Conservation (phyloP, 2,113 vertebrate genomes). For the Narcine bancroftii region DNA sequence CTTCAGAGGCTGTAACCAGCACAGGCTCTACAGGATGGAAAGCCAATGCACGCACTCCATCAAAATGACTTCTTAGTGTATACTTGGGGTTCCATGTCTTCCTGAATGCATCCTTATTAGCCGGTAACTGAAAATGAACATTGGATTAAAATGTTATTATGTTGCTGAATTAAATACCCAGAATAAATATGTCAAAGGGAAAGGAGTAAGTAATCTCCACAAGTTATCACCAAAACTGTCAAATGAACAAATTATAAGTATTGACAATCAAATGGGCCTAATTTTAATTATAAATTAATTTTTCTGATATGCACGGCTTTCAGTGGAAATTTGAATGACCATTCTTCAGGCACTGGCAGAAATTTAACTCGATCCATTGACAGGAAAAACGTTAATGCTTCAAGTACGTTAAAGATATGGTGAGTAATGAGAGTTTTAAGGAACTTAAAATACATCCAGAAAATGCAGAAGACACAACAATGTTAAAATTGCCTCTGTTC, state of each 20-base stretch:
- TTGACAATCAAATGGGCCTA: background rate
- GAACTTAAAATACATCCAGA: background rate
- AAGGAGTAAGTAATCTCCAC: background rate
- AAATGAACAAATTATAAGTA: background rate
- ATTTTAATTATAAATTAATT: background rate
- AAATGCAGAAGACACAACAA: background rate
- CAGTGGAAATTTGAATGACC: background rate
- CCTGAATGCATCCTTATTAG: conserved; percentile 93
- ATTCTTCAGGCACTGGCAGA: background rate
- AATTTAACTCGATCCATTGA: background rate
- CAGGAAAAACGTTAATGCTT: background rate
- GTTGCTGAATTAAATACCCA: background rate
- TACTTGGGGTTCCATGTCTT: conserved; percentile 99
- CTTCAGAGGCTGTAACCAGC: conserved; percentile 94
- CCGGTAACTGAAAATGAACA: conserved; percentile 68
- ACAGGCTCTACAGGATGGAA: conserved; percentile 96
- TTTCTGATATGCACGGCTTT: background rate
- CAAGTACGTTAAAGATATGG: background rate
- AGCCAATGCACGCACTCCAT: conserved; percentile 87
- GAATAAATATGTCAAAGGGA: background rate
- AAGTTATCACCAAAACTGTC: background rate
- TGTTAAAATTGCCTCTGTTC: background rate
- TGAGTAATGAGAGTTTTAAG: background rate
- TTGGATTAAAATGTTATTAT: background rate
- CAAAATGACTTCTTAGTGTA: conserved; percentile 93